phyloP scores from a whole-genome alignment of 2,797 vertebrate genomes.

The Bryconaethiops microstoma region DNA sequence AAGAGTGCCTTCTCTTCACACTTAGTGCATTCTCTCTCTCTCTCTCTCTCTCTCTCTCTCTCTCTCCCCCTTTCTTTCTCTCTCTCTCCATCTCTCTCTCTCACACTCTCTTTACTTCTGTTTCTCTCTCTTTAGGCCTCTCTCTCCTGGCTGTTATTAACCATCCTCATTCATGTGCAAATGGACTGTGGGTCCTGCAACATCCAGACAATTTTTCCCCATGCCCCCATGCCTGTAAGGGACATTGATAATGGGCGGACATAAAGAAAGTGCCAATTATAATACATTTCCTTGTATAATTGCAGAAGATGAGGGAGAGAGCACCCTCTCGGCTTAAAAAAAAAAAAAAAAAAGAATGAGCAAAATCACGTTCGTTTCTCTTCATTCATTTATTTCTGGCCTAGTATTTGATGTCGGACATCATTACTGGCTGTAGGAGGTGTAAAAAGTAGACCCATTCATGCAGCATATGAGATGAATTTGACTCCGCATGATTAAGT shows the following conservation, averaged over 20 bases:
- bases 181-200: slow-evolving; percentile 52
- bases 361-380: slow-evolving; percentile 53
- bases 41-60: background rate
- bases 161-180: slow-evolving; percentile 58
- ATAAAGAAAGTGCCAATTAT: slow-evolving; percentile 80
- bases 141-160: slow-evolving; percentile 41
- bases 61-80: background rate
- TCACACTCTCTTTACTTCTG: slow-evolving; percentile 3
- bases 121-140: background rate
- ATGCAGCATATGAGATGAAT: slow-evolving; percentile 10
- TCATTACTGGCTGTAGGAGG: slow-evolving; percentile 48
- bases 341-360: slow-evolving; percentile 35
- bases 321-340: slow-evolving; percentile 62
- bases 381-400: slow-evolving; percentile 47
- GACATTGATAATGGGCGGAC: slow-evolving; percentile 77
- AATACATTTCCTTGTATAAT: slow-evolving; percentile 73
- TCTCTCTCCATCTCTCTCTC: background rate
- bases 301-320: slow-evolving; percentile 68
- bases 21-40: background rate
- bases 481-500: slow-evolving; percentile 14
- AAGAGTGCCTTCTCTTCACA: slow-evolving; percentile 17
- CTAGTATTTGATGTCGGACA: slow-evolving; percentile 44
- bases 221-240: slow-evolving; percentile 67
- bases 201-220: slow-evolving; percentile 43
- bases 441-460: slow-evolving; percentile 17